Evolutionary conservation across 2,113 vertebrate species (phyloP), one percentile per base, ranked within the genome.

Genomic region (Nesogale talazaci): DNA sequence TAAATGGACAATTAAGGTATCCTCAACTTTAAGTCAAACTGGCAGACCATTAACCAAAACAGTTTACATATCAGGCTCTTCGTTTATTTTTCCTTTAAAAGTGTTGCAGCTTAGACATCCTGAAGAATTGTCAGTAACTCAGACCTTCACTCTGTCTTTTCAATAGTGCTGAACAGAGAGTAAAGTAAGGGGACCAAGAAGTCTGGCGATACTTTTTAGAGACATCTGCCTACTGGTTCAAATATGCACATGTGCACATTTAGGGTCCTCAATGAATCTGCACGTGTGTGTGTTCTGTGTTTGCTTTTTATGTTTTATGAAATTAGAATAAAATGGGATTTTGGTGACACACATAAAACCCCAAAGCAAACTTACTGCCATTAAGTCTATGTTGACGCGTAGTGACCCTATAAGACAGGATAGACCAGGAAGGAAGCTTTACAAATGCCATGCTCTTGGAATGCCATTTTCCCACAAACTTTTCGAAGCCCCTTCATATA

Each of bases 201-300:
- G 19, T 80, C 74, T 61, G 19, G 31, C 88, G 74, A 76, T 25
- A 46, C 67, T 88, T 90, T 90, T 70, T n/a, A 11, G 20, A 34
- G 88, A 88, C 46, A 77, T 56, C 31, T 69, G 34, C 84, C 65
- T 94, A 94, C 72, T 70, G 42, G 15, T 23, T 52, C 19, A 65
- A 94, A 15, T 27, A 7, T 76, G 15, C 31, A 46, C 27, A 5
- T 74, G 40, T 79, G 11, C 89, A 40, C 10, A 10, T 81, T 77
- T 77, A 16, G 4, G 25, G 29, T 10, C 77, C 42, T 36, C 36
- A 72, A 22, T n/a, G 31, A 36, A 20, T 82, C 14, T 91, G 9
- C 40, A 10, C 42, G 23, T 59, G 11, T 29, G 34, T 90, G 42
- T 91, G 19, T 77, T 40, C 25, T 77, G 74, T 76, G 38, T 27